A percentile compares a stretch with the other conserved stretches of the same genome.
phyloP scores from a whole-genome alignment of 2,888 invertebrate genomes.

The Shargacucullia verbasci region DNA sequence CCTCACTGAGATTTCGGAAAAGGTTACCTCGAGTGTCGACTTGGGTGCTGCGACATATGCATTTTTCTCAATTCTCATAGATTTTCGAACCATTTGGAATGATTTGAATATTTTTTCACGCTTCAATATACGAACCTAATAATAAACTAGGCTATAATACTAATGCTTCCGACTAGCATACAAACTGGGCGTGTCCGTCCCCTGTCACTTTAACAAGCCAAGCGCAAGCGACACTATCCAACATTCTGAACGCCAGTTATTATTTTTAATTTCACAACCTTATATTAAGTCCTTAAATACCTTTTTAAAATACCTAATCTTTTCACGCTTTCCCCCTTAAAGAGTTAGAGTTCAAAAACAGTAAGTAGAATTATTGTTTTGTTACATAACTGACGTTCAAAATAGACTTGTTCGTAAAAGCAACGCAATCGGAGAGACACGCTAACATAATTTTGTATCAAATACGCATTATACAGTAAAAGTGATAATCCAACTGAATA shows the following conservation, averaged over 20 bases:
- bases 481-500: conserved; percentile 63
- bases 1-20: no score
- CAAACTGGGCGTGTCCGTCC: conserved; percentile 41
- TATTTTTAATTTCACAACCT: conserved; percentile 41
- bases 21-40: no score
- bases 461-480: conserved; percentile 49
- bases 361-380: conserved; percentile 17
- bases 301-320: background rate
- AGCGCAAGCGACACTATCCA: conserved; percentile 31
- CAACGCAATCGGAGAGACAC: conserved; percentile 33
- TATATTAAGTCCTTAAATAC: conserved; percentile 38
- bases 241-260: conserved; percentile 42
- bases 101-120: background rate
- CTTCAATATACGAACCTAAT: conserved; percentile 27
- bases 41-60: no score
- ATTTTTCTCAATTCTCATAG: no score
- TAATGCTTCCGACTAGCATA: conserved; percentile 54
- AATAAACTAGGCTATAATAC: conserved; percentile 45
- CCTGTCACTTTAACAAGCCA: conserved; percentile 30
- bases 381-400: conserved; percentile 43
- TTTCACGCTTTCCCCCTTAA: background rate
- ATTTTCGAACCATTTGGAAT: conserved; percentile 5
- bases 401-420: conserved; percentile 38
- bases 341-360: conserved; percentile 3
- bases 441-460: conserved; percentile 20